Evolutionary conservation across 2,797 vertebrate genomes (phyloP).

Genomic region (Leptoclinus maculatus): DNA sequence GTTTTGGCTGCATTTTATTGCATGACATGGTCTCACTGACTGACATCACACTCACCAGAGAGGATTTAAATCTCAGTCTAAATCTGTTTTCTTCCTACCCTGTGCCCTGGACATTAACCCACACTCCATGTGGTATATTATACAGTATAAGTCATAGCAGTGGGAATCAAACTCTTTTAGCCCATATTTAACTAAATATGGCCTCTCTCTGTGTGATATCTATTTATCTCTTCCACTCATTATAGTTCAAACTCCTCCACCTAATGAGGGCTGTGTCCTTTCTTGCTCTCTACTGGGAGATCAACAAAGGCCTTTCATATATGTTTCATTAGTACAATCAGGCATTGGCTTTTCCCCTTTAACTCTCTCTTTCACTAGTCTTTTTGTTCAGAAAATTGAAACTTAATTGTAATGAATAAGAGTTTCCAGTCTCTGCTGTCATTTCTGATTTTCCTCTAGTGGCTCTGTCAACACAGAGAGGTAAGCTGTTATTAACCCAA

Average conservation of each 20-base stretch:
- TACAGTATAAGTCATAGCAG: neutral
- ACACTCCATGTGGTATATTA: constrained; percentile 33
- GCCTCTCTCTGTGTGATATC: constrained; percentile 36
- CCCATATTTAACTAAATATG: constrained; percentile 42
- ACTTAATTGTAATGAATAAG: constrained; percentile 30
- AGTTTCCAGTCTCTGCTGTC: constrained; percentile 26
- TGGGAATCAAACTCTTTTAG: constrained; percentile 33
- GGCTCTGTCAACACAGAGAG: constrained; percentile 21
- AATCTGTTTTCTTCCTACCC: constrained; percentile 3
- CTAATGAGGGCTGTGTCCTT: constrained; percentile 12
- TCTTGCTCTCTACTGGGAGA: constrained; percentile 21
- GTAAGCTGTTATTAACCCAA: constrained; percentile 37
- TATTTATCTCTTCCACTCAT: constrained; percentile 36
- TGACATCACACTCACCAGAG: constrained; percentile 13
- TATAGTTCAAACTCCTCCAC: constrained; percentile 15
- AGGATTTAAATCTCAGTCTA: constrained; percentile 21
- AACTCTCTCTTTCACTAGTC: neutral
- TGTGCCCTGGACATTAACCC: constrained; percentile 35
- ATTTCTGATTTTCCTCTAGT: constrained; percentile 22
- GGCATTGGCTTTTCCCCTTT: neutral
- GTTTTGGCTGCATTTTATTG: neutral
- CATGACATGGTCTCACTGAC: neutral
- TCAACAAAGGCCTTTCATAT: constrained; percentile 44
- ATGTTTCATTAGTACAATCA: constrained; percentile 43
- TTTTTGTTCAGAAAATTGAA: constrained; percentile 38